Percentiles rank a stretch among this genome's conserved stretches.
phyloP scores from a whole-genome alignment of 2,797 vertebrate species.

The Scarus forsteni region DNA sequence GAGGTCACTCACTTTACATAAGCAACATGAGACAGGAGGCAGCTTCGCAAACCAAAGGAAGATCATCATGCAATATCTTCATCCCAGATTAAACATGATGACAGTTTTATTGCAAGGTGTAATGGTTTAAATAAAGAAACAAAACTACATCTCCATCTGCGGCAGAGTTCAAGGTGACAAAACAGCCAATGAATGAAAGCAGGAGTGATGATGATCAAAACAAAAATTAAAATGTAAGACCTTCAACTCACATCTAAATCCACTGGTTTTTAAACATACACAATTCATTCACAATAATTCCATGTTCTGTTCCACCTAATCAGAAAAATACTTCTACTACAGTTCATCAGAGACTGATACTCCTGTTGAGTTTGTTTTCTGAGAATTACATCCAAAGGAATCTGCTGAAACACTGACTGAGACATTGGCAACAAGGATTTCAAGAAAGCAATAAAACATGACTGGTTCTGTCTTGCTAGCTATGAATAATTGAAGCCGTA shows the following conservation, averaged over 20 bases:
- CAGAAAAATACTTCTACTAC: conserved; percentile 1
- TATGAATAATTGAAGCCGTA: conserved; percentile 81
- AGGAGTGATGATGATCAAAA: conserved; percentile 67
- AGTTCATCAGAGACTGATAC: conserved; percentile 33
- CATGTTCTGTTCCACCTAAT: neutral
- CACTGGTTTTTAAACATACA: neutral
- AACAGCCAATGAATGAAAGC: conserved; percentile 73
- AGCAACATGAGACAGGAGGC: conserved; percentile 46
- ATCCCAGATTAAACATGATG: conserved; percentile 74
- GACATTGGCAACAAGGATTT: conserved; percentile 74
- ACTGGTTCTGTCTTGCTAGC: conserved; percentile 68
- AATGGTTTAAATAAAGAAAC: conserved; percentile 72
- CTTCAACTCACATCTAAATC: conserved; percentile 60
- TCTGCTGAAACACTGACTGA: conserved; percentile 76
- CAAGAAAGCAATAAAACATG: conserved; percentile 74
- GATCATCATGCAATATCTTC: conserved; percentile 61
- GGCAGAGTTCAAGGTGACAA: conserved; percentile 54
- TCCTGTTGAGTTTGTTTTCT: conserved; percentile 67
- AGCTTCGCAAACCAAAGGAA: conserved; percentile 62
- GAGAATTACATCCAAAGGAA: conserved; percentile 77
- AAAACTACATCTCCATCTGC: conserved; percentile 58
- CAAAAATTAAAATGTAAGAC: conserved; percentile 56
- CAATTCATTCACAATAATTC: neutral
- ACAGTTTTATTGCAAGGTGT: conserved; percentile 76
- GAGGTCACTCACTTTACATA: conserved; percentile 40